Conservation (phyloP, 2,113 vertebrate species). For the Ahaetulla prasina region DNA sequence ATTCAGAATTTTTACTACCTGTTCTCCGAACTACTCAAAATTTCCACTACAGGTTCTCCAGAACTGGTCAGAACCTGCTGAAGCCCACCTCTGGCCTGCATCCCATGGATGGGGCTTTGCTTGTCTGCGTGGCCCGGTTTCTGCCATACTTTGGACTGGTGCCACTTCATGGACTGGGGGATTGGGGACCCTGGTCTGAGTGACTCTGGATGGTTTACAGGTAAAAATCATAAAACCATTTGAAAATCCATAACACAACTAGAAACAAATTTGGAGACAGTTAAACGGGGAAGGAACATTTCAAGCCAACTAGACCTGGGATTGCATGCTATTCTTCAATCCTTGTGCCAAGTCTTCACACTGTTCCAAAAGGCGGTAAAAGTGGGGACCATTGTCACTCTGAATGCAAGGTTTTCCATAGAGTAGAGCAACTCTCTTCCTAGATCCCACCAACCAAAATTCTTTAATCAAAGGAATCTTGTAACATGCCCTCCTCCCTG, state of each 20-base stretch:
- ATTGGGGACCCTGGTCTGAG: too few species aligned
- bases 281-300: not conserved
- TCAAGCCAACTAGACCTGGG: not conserved
- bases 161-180: too few species aligned
- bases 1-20: too few species aligned
- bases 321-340: not conserved
- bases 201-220: not conserved
- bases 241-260: not conserved
- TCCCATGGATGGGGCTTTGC: too few species aligned
- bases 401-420: not conserved
- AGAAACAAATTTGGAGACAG: not conserved
- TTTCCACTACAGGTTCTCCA: too few species aligned
- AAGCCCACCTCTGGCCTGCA: too few species aligned
- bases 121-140: too few species aligned
- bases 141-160: too few species aligned
- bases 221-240: not conserved
- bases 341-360: not conserved
- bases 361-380: not conserved
- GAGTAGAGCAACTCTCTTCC: not conserved
- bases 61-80: too few species aligned
- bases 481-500: not conserved
- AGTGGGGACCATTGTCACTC: not conserved
- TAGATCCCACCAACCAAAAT: not conserved
- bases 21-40: too few species aligned
- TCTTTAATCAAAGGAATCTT: not conserved